Base-by-base conservation (phyloP, 2,888 invertebrate species). In the Dermolepida albohirtum region DNA sequence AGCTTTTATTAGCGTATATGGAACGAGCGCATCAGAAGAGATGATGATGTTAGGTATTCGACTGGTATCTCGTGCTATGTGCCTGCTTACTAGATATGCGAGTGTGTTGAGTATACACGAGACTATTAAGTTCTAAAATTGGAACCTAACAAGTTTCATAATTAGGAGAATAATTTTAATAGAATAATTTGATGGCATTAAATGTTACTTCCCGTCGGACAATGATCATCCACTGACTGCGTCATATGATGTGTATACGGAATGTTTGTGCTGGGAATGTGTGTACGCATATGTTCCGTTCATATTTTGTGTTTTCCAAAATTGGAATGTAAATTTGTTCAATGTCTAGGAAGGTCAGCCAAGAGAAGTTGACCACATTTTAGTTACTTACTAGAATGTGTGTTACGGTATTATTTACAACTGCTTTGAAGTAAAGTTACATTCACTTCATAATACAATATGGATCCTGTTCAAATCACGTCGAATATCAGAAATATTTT, bases 121-220 rank as follows among this genome's bases (percentile, higher is more conserved):
- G 59, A 59, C 59, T 14, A 59, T 59, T 64, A 52, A 67, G 67
- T 51, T 67, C 59, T 67, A 67, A 67, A 62, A 62, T 67, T 67
- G 67, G 59, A 63, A 50, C 67, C 54, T 62, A 62, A 69, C 62
- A 69, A 68, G 64, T 80, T 78, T 79, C 78, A 77, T 78, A 80
- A 80, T 80, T 79, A 79, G 76, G 76, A 74, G 78, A 80, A 80
- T 79, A 79, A 81, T 79, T 80, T 80, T 79, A 81, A 81, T 81
- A 79, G 80, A 78, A 82, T 80, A 82, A 81, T 81, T 80, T 75
- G 79, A 78, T 72, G 70, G 76, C 77, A 77, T 78, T 80, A 81
- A 81, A 81, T 78, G 79, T 76, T 74, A 81, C 81, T 80, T 82
- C 82, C 82, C 80, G 80, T 75, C 77, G 75, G 74, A 72, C 70